Base-by-base conservation (phyloP, 2,888 invertebrate species). In the Ormyrus rosae region DNA sequence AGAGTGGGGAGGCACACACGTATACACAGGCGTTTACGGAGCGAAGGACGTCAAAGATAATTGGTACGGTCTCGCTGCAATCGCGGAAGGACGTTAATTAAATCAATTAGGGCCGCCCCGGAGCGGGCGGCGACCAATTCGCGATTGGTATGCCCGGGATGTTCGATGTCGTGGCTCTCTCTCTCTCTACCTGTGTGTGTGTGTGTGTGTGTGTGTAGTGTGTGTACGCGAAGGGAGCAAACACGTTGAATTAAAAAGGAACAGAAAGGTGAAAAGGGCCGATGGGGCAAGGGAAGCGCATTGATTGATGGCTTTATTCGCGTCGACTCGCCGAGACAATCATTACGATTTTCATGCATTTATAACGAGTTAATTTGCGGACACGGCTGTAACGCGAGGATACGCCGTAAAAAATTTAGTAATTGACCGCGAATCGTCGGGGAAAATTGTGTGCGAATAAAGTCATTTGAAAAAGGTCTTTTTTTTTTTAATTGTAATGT, bases 61-160 rank as follows among this genome's bases (percentile, higher is more conserved):
- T 86, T 86, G 86, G 82, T 82, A 84, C 82, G 84, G 60, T 45
- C 51, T 19, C 19, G 84, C 84, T 83, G 83, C 83, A 85, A 86
- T 85, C 86, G 85, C 84, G 81, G 85, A 86, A 84, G 83, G 86
- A 86, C 85, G 85, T 86, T 86, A 87, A 88, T 88, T 87, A 86
- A 87, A 86, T 87, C 85, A 87, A 87, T 87, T 86, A 87, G 84
- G 81, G 13, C 46, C 60, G 60, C 10, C 46, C 82, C 78, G 81
- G 83, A 80, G 19, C 81, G 81, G 83, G 84, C 85, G 81, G 19
- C 48, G 64, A 65, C 80, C 84, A 82, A 81, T 84, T 84, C 83
- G 85, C 84, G 80, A 86, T 86, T 86, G 86, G 86, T 86, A 86
- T 85, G 85, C 85, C 55, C 68, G 19, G 46, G 61, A 46, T 46